Evolutionary conservation across 2,888 invertebrate species (phyloP), one percentile per base, ranked within the genome.

Genomic region (Chalcis sispes): DNA sequence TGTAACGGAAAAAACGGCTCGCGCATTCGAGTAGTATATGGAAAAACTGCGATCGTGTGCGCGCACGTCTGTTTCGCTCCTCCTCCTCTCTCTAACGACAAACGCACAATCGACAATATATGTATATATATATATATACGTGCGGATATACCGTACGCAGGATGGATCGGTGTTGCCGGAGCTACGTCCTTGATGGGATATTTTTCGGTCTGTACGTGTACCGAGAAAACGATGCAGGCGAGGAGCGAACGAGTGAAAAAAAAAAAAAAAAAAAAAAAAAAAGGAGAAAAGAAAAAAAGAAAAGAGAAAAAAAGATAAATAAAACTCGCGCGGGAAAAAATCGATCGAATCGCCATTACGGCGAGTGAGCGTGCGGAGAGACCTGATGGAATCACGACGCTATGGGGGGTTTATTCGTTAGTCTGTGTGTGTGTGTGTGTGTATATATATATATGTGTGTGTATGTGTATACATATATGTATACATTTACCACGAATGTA

Each of bases 301-400:
- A 25, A 46, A n/a, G n/a, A n/a, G n/a, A n/a, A n/a, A n/a, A n/a
- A n/a, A n/a, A n/a, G n/a, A n/a, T n/a, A n/a, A n/a, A n/a, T n/a
- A n/a, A n/a, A n/a, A n/a, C n/a, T 27, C 13, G 8, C 29, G 59
- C 23, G 40, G n/a, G 54, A 36, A 36, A 46, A 52, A 81, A 87
- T 88, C 87, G 86, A 88, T 88, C 85, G 86, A 83, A 88, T 88
- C 85, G 86, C 88, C 88, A 88, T 88, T 88, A 87, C 84, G 82
- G 81, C 80, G 85, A 85, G 86, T 83, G 86, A 85, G 86, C 84
- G 84, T 79, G 65, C 66, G 75, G 50, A n/a, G 42, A 10, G 67
- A 75, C 83, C 83, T 83, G 86, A 87, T 87, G 85, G 87, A 87
- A 88, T 88, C 87, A 87, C 86, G 84, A 83, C 84, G 83, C 84